Percentiles rank a stretch among this genome's conserved stretches.
phyloP scores from a whole-genome alignment of 2,113 vertebrate genomes.

The Acanthisitta chloris region DNA sequence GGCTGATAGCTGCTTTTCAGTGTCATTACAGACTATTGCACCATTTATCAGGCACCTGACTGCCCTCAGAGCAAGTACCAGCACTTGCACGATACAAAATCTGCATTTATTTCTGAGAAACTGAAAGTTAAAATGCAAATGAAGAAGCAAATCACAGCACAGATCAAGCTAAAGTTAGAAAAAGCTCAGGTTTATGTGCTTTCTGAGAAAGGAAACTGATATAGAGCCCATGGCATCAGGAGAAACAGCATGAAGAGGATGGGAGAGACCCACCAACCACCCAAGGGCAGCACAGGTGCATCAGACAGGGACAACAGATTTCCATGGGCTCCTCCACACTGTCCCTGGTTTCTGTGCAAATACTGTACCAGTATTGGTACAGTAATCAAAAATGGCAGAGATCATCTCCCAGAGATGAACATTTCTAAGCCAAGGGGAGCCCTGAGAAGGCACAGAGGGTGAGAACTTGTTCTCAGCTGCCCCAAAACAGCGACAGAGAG shows the following conservation, averaged over 20 bases:
- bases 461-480: accelerated
- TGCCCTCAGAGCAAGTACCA: not conserved
- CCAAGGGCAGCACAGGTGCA: no score
- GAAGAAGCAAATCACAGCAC: not conserved
- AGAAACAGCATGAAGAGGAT: accelerated
- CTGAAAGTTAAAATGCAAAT: not conserved
- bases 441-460: accelerated
- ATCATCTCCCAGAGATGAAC: not conserved
- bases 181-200: accelerated
- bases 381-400: not conserved
- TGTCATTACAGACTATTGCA: accelerated
- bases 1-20: accelerated
- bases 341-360: accelerated
- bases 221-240: not conserved
- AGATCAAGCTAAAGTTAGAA: not conserved
- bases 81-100: not conserved
- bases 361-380: no score
- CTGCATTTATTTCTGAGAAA: not conserved
- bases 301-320: accelerated
- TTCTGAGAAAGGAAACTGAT: not conserved
- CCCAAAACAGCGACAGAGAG: accelerated
- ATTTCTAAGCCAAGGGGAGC: accelerated
- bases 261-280: accelerated
- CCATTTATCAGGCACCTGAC: accelerated
- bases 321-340: not conserved